phyloP scores from a whole-genome alignment of 1,140 invertebrate species.

The Drosophila fuyamai region DNA sequence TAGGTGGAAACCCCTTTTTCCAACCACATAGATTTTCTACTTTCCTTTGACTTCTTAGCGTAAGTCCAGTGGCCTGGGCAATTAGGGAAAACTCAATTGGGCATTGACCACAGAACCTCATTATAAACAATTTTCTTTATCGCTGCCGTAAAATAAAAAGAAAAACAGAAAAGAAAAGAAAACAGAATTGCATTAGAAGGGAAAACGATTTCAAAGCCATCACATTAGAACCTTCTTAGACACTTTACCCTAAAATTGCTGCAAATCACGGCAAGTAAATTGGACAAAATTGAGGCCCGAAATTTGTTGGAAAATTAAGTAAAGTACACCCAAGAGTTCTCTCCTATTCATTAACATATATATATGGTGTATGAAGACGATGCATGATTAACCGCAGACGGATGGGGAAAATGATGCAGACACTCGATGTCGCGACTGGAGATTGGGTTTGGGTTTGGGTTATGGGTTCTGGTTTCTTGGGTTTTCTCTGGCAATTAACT shows the following conservation, averaged over 20 bases:
- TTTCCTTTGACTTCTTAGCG: constrained; percentile 34
- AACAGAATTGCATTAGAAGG: constrained; percentile 64
- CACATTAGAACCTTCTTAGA: constrained; percentile 83
- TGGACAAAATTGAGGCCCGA: constrained; percentile 63
- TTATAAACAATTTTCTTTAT: constrained; percentile 82
- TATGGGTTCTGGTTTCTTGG: constrained; percentile 33
- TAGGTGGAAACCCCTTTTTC: constrained; percentile 45
- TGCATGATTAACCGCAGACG: constrained; percentile 57
- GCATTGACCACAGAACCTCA: constrained; percentile 72
- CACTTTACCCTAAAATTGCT: constrained; percentile 79
- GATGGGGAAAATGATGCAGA: constrained; percentile 21
- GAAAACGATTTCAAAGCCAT: constrained; percentile 60
- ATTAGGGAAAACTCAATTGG: constrained; percentile 73
- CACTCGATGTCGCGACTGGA: constrained; percentile 61
- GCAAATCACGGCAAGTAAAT: constrained; percentile 80
- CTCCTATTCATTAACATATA: constrained; percentile 62
- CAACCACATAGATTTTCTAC: constrained; percentile 20
- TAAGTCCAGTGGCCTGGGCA: constrained; percentile 64
- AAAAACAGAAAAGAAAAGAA: constrained; percentile 14
- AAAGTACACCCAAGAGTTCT: constrained; percentile 37
- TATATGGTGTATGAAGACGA: constrained; percentile 12
- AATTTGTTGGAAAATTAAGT: constrained; percentile 70
- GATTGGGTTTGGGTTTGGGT: constrained; percentile 34
- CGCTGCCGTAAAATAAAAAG: constrained; percentile 35
- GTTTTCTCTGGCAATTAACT: constrained; percentile 67